Evolutionary conservation across 2,113 vertebrate species (phyloP).

Genomic region (Telmatochromis brichardi): DNA sequence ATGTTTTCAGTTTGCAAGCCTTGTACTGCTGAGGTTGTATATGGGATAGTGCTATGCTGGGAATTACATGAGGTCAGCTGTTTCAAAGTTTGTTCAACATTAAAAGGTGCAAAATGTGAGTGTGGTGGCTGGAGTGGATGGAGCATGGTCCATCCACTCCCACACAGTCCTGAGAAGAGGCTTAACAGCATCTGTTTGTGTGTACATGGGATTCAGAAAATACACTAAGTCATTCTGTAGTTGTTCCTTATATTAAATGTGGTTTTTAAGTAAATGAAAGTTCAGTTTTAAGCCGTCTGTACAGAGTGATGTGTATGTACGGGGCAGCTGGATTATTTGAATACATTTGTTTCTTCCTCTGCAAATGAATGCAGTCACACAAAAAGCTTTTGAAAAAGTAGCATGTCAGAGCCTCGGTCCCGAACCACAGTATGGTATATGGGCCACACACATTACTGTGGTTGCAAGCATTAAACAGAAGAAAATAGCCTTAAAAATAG

Average conservation of each 20-base stretch:
- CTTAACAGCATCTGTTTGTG: neutral
- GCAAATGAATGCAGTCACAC: neutral
- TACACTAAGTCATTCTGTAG: neutral
- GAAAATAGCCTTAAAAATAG: neutral
- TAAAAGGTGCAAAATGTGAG: neutral
- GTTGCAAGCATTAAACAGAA: fast-evolving
- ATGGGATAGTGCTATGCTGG: neutral
- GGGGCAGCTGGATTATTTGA: neutral
- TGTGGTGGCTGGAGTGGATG: neutral
- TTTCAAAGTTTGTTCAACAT: neutral
- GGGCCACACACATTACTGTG: neutral
- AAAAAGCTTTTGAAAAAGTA: neutral
- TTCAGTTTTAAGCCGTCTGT: neutral
- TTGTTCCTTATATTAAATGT: neutral
- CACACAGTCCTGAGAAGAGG: neutral
- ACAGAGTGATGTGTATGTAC: fast-evolving
- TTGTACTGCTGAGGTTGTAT: neutral
- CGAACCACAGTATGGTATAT: neutral
- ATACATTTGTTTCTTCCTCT: neutral
- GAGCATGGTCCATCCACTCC: neutral
- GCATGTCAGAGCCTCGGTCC: neutral
- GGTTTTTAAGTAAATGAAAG: neutral
- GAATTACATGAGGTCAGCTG: neutral
- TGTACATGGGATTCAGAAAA: fast-evolving
- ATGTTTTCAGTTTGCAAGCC: neutral